Conservation (phyloP, 1,140 invertebrate species). For the Drosophila pachea region DNA sequence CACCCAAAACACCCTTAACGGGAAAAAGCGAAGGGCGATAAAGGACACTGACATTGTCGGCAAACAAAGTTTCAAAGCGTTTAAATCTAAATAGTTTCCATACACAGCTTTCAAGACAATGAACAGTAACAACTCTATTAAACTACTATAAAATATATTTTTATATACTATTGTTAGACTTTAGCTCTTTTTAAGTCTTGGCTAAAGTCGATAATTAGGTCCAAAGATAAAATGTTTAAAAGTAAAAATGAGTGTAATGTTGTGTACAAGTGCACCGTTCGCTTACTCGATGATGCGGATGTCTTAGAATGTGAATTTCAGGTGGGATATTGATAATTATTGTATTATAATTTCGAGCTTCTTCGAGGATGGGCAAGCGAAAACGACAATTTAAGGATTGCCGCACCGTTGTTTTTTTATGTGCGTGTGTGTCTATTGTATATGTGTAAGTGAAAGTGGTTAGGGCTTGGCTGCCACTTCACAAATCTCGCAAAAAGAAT, state of each 20-base stretch:
- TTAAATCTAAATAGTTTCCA: conserved; percentile 27
- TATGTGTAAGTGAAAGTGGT: neutral
- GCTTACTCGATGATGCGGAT: conserved; percentile 95
- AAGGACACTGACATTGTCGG: conserved; percentile 65
- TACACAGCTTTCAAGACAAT: conserved; percentile 24
- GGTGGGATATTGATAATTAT: conserved; percentile 81
- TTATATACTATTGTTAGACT: conserved; percentile 3
- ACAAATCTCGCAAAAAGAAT: too few species aligned
- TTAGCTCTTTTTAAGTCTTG: conserved; percentile 14
- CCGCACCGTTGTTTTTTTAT: neutral
- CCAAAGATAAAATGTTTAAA: conserved; percentile 80
- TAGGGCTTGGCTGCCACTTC: neutral
- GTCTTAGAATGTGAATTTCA: conserved; percentile 97
- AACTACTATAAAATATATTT: conserved; percentile 17
- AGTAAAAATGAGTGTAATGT: conserved; percentile 89
- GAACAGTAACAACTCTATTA: conserved; percentile 16
- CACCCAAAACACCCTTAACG: conserved; percentile 55
- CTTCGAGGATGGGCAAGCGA: neutral
- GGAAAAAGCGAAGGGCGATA: conserved; percentile 61
- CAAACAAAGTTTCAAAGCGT: conserved; percentile 44
- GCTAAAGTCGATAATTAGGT: conserved; percentile 41
- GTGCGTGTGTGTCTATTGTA: neutral
- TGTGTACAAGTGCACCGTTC: conserved; percentile 95
- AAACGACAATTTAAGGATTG: conserved; percentile 11
- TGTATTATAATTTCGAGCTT: neutral